Base-by-base conservation (phyloP, 1,140 invertebrate species). In the Archivesica marissinica region DNA sequence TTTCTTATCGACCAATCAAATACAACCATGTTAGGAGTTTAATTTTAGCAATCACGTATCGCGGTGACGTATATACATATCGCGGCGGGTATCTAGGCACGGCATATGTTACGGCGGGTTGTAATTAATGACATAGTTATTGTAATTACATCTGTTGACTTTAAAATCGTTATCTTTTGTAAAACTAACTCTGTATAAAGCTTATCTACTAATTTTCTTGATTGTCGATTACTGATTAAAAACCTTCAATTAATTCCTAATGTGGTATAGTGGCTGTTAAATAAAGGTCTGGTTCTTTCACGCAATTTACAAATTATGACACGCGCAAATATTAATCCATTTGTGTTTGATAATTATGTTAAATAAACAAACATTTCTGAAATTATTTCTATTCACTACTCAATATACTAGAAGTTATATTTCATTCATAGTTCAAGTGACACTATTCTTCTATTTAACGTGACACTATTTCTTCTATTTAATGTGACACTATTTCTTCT, bases 111-210 rank as follows among this genome's bases (percentile, higher is more conserved):
- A 33, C 23, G 54, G 30, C 15, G 33, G 25, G 23, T 35, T 54
- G 41, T 74, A 83, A 83, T 83, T 59, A 83, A 83, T 72, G 70
- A 64, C 50, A 75, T 50, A 44, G 74, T 74, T 83, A 83, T 75
- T 54, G 30, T 33, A 44, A 59, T 6, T 54, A 35, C 68, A 83
- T 83, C 30, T 83, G 80, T 83, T 83, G 68, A 83, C 80, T 83
- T 59, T 75, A 25, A 20, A 28, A 38, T 61, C 44, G 33, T 83
- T 72, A 83, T 83, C 80, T 35, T 30, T 61, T 75, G 68, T 56
- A 50, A 83, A 50, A 74, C 68, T 35, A 72, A 64, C 52, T 59
- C 15, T 25, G 41, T 41, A 30, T 70, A 30, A 20, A 56, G 30
- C 47, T 74, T 75, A 83, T 83, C 80, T 39, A 15, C 44, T 75